Evolutionary conservation across 2,797 vertebrate species (phyloP).

Genomic region (Tapera naevia): DNA sequence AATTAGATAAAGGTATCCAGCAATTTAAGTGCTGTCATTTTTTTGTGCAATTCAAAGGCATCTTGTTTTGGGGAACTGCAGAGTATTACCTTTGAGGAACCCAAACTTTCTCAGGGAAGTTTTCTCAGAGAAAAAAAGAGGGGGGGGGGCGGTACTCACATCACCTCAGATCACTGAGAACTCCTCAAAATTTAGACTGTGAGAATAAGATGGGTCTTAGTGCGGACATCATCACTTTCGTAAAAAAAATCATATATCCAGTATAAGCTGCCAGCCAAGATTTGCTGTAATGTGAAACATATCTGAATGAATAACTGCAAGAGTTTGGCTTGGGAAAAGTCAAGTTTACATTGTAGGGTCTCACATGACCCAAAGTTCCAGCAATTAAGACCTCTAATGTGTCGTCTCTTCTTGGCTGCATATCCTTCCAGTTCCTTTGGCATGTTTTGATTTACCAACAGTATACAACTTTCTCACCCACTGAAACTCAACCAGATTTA

Average conservation of each 20-base stretch:
- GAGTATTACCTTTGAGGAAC: neutral
- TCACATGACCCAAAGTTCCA: neutral
- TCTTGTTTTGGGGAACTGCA: neutral
- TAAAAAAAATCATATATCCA: neutral
- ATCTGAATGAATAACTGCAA: neutral
- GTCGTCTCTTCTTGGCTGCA: neutral
- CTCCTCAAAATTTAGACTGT: neutral
- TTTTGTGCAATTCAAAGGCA: neutral
- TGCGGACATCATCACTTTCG: neutral
- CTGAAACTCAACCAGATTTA: neutral
- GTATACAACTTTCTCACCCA: neutral
- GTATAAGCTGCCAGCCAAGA: neutral
- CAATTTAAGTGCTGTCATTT: neutral
- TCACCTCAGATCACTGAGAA: fast-evolving
- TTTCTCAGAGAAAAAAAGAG: neutral
- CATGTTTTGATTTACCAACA: neutral
- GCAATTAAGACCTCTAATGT: neutral
- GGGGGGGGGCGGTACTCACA: fast-evolving
- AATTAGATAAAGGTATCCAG: neutral
- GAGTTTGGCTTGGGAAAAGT: neutral
- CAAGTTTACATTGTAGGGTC: neutral
- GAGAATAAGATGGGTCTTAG: neutral
- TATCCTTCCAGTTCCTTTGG: neutral
- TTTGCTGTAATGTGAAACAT: neutral
- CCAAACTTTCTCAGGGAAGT: neutral